These are phyloP conservation scores for Vimba vimba DNA, from an alignment of 2,113 vertebrate species.

Conservation along the genomic window DNA sequence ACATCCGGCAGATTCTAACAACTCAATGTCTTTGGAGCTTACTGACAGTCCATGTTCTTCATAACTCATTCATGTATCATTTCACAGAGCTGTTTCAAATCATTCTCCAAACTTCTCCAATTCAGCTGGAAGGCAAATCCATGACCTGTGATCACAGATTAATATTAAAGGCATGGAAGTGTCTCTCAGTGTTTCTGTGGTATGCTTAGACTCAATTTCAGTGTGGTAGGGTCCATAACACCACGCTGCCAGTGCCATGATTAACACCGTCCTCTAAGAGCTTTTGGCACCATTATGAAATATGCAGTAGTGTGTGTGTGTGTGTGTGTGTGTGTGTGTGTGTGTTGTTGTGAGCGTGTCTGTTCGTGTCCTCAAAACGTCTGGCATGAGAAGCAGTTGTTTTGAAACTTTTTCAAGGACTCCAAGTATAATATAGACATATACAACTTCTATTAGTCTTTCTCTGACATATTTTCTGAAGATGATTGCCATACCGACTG, in stretches of 20 bases:
- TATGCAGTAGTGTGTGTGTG: slow-evolving; percentile 42
- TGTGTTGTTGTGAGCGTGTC: neutral
- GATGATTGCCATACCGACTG: neutral
- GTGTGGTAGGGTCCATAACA: neutral
- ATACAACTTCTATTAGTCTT: neutral
- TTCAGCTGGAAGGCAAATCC: slow-evolving; percentile 12
- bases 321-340: slow-evolving; percentile 22
- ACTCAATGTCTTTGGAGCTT: neutral
- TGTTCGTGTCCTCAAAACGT: neutral
- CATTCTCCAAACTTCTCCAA: neutral
- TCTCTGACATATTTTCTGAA: slow-evolving; percentile 2
- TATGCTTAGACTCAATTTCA: neutral
- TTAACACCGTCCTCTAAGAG: slow-evolving; percentile 37
- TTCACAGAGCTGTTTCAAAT: neutral
- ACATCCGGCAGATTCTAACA: neutral
- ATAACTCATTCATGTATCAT: neutral
- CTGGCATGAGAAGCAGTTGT: slow-evolving; percentile 53
- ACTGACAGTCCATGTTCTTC: neutral
- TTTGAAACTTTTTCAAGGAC: slow-evolving; percentile 1
- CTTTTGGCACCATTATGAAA: slow-evolving; percentile 55
- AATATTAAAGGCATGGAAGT: slow-evolving; percentile 3
- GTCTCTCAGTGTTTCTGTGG: slow-evolving; percentile 4
- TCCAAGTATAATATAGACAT: neutral
- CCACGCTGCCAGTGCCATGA: neutral
- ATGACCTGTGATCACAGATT: slow-evolving; percentile 18